These are phyloP conservation scores for Cylindroiulus punctatus DNA, from an alignment of 2,888 invertebrate genomes.

Conservation along the genomic window DNA sequence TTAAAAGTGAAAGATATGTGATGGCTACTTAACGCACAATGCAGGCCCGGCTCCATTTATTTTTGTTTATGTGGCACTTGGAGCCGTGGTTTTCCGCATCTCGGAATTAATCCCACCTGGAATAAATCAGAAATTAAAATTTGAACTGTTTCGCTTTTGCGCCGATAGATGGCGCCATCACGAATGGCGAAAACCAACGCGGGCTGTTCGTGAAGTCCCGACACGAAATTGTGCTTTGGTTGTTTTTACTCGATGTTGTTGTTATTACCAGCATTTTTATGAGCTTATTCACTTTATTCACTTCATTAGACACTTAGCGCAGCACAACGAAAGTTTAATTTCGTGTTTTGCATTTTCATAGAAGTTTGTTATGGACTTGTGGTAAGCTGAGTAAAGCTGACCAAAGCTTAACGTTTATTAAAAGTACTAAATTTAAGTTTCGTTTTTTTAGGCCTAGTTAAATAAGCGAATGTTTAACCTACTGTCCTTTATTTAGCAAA, in stretches of 20 bases:
- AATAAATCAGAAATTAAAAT: neutral
- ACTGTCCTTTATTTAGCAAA: too few relatives aligned
- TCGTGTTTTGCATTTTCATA: too few relatives aligned
- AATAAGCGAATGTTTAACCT: too few relatives aligned
- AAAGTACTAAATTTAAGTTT: too few relatives aligned
- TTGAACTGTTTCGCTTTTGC: neutral
- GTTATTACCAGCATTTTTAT: neutral
- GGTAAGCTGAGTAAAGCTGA: too few relatives aligned
- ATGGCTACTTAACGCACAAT: conserved; percentile 27
- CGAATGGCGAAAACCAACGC: neutral
- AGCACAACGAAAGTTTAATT: too few relatives aligned
- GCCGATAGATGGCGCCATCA: neutral
- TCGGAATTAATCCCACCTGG: conserved; percentile 17
- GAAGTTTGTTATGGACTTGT: too few relatives aligned
- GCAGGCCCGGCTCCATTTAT: conserved; percentile 22
- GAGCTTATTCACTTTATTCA: too few relatives aligned
- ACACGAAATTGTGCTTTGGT: neutral
- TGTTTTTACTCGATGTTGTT: neutral
- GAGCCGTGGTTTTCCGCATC: neutral
- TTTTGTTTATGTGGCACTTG: conserved; percentile 30
- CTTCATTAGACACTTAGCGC: too few relatives aligned
- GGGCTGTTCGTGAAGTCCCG: neutral
- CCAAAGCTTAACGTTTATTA: too few relatives aligned
- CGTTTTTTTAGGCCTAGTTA: too few relatives aligned
- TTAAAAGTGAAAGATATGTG: conserved; percentile 10